These are phyloP conservation scores for Listrodromus nycthemerus DNA, from an alignment of 2,888 invertebrate species.

Conservation along the genomic window DNA sequence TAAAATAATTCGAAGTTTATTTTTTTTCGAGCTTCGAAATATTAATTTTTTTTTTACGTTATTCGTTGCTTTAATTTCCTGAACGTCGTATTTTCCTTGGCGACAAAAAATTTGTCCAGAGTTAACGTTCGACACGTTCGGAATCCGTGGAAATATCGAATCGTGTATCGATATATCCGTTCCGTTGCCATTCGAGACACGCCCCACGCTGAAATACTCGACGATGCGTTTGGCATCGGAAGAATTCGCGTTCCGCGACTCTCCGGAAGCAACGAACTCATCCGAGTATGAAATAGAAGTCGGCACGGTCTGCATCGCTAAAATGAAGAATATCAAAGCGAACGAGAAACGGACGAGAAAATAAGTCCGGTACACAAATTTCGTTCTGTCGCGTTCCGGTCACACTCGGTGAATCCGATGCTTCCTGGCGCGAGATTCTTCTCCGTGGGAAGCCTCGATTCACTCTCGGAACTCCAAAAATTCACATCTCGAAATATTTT, in stretches of 20 bases:
- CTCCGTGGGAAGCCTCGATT: neutral
- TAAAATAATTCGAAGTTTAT: no score
- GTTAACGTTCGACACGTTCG: neutral
- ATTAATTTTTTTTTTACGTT: no score
- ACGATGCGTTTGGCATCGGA: slow-evolving; percentile 21
- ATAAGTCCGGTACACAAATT: slow-evolving; percentile 1
- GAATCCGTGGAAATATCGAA: neutral
- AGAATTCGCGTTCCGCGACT: slow-evolving; percentile 13
- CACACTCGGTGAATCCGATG: slow-evolving; percentile 45
- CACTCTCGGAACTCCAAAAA: no score
- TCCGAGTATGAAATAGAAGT: slow-evolving; percentile 52
- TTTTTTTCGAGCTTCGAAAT: no score
- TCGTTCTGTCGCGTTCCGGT: slow-evolving; percentile 28
- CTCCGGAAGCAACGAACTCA: slow-evolving; percentile 43
- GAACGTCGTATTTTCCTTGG: no score
- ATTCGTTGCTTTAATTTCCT: no score
- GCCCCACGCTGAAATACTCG: neutral
- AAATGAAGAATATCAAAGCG: slow-evolving; percentile 4
- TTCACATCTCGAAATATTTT: no score
- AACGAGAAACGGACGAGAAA: slow-evolving; percentile 1
- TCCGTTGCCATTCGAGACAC: slow-evolving; percentile 3
- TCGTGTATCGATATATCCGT: neutral
- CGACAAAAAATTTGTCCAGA: neutral
- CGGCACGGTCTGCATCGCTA: neutral
- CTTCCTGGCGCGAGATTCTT: slow-evolving; percentile 29